These are phyloP conservation scores for Yoshiicerus persimilis DNA, from an alignment of 1,140 invertebrate species.

Conservation along the genomic window DNA sequence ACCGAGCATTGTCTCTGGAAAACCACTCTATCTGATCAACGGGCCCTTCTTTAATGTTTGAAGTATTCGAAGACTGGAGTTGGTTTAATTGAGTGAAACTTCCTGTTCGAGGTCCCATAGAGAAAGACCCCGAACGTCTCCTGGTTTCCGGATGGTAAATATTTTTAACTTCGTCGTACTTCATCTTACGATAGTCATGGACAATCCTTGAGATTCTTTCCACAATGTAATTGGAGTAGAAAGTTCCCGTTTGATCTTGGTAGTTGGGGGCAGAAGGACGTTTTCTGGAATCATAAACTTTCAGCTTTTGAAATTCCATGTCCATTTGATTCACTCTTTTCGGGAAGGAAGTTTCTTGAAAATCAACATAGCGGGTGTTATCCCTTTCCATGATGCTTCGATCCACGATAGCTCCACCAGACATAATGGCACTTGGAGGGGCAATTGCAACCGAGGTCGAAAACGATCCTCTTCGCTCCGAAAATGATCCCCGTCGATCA, in stretches of 20 bases:
- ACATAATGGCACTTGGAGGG: not conserved
- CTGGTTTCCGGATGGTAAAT: not conserved
- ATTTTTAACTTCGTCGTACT: conserved; percentile 16
- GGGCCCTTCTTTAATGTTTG: conserved; percentile 12
- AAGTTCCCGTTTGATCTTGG: conserved; percentile 24
- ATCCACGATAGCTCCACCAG: not conserved
- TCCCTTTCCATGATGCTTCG: not conserved
- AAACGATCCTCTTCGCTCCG: not conserved
- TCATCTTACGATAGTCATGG: conserved; percentile 20
- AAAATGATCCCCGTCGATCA: not conserved
- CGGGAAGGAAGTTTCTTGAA: not conserved
- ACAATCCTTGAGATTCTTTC: not conserved
- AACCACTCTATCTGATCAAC: conserved; percentile 36
- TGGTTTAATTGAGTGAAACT: not conserved
- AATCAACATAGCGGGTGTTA: not conserved
- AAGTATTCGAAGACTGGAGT: not conserved
- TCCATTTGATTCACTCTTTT: conserved; percentile 27
- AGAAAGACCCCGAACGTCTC: not conserved
- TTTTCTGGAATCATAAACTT: conserved; percentile 21
- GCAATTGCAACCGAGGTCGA: not conserved
- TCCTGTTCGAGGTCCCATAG: not conserved
- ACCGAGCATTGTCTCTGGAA: conserved; percentile 17
- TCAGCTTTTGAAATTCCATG: conserved; percentile 28
- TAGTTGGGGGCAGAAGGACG: not conserved
- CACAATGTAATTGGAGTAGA: conserved; percentile 19